Evolutionary conservation across 2,888 invertebrate species (phyloP), one percentile per base, ranked within the genome.

Genomic region (Oeneis ivallda): DNA sequence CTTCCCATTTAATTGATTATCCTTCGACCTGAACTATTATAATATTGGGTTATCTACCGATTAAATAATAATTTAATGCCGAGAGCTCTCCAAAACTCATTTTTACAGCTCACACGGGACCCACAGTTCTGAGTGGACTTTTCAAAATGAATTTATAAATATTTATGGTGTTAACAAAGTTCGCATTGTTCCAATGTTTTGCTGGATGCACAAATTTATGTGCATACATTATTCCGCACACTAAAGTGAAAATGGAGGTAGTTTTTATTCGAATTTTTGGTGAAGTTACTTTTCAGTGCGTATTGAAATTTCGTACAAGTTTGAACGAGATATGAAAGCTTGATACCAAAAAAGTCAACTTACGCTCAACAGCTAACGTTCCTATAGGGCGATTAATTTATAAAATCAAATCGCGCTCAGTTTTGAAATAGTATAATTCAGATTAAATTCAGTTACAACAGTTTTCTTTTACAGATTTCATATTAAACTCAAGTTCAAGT

Each of bases 141-240:
- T 65, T 65, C 57, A 34, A 61, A 61, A 61, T 32, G 43, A 53
- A 60, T 45, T 37, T 57, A 61, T 65, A 60, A 65, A 61, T 65
- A 67, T 61, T 70, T 63, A 66, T 66, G 61, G 59, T 17, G 47
- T 60, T 60, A 60, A 39, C 60, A 67, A 64, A 65, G 60, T 65
- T 61, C 37, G 50, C 65, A 65, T 69, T 67, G 65, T 65, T 64
- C 63, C 32, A 47, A 17, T 64, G 56, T 67, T 65, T 67, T 67
- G 45, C 10, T 65, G 65, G 65, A 61, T 65, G 34, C 15, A 34
- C 15, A 61, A 68, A 68, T 66, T 43, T 60, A 68, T 68, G 68
- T 50, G 45, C 68, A 66, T 66, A 54, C 56, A 69, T 69, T 69
- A 69, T 56, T 17, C 11, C 26, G 60, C 37, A 65, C 56, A 58